These are phyloP conservation scores for Psix sp. DNA, from an alignment of 1,140 invertebrate genomes.

Conservation along the genomic window DNA sequence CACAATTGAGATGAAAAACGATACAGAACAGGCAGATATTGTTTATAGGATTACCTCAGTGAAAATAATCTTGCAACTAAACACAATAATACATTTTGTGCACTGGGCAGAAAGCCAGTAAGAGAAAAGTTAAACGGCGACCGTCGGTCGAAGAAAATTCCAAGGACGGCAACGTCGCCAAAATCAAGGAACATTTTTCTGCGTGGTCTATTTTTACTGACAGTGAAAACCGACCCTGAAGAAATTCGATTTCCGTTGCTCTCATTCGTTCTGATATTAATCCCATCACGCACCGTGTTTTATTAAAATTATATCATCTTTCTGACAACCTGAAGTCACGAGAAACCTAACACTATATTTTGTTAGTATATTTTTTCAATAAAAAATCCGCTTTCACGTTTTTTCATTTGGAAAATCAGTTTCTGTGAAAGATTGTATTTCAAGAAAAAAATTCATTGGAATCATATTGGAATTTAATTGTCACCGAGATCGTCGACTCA, in stretches of 20 bases:
- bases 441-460: background rate
- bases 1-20: conserved; percentile 12
- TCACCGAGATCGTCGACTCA: background rate
- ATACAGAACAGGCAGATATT: conserved; percentile 24
- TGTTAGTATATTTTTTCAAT: too few relatives aligned
- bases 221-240: conserved; percentile 42
- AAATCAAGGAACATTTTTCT: conserved; percentile 54
- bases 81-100: conserved; percentile 54
- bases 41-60: conserved; percentile 45
- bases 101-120: conserved; percentile 51
- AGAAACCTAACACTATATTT: background rate
- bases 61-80: conserved; percentile 50
- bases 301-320: conserved; percentile 28
- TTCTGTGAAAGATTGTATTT: background rate
- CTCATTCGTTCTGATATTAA: conserved; percentile 37
- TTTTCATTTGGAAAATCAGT: background rate
- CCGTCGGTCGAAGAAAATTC: conserved; percentile 49
- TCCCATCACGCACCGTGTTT: conserved; percentile 32
- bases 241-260: conserved; percentile 45
- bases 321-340: conserved; percentile 16
- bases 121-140: conserved; percentile 49
- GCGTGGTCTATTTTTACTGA: conserved; percentile 37
- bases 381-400: too few relatives aligned
- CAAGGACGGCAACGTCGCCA: conserved; percentile 30
- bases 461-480: conserved; percentile 4